Evolutionary conservation across 2,888 invertebrate species (phyloP).

Genomic region (Chrysomela aeneicollis): DNA sequence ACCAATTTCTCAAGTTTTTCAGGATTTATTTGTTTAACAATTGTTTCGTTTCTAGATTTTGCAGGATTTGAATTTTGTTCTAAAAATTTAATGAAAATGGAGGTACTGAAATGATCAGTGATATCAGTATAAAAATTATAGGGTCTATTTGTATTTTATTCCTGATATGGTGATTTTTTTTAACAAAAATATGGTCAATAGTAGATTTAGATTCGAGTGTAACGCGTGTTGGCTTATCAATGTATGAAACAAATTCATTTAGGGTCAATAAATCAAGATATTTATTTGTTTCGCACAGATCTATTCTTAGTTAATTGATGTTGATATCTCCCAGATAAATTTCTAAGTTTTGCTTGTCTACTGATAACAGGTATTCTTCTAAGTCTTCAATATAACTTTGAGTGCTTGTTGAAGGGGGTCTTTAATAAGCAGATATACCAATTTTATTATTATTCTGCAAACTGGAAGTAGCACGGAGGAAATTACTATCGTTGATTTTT

Average conservation of each 20-base stretch:
- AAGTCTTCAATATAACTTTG: constrained; percentile 15
- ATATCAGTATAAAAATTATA: too few species aligned
- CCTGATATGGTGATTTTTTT: constrained; percentile 5
- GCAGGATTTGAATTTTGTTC: not conserved
- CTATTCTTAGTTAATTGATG: constrained; percentile 11
- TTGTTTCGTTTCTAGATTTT: constrained; percentile 9
- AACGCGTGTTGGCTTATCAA: constrained; percentile 5
- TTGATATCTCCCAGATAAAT: constrained; percentile 13
- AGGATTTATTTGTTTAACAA: constrained; percentile 9
- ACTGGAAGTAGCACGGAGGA: constrained; percentile 10
- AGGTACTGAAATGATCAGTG: too few species aligned
- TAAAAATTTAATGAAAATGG: constrained; percentile 9
- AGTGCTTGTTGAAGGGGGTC: constrained; percentile 14
- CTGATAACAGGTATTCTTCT: constrained; percentile 10
- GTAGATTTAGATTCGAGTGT: constrained; percentile 5
- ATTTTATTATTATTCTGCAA: not conserved
- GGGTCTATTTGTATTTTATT: constrained; percentile 12
- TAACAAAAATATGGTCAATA: constrained; percentile 7
- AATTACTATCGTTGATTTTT: constrained; percentile 15
- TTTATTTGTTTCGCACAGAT: constrained; percentile 12
- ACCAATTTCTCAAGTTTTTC: constrained; percentile 9
- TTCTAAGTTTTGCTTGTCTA: constrained; percentile 10
- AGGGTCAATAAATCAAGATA: constrained; percentile 8
- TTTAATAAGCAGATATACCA: constrained; percentile 16
- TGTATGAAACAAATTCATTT: not conserved